Evolutionary conservation across 2,888 invertebrate species (phyloP).

Genomic region (Pseudeuparius sepicola): DNA sequence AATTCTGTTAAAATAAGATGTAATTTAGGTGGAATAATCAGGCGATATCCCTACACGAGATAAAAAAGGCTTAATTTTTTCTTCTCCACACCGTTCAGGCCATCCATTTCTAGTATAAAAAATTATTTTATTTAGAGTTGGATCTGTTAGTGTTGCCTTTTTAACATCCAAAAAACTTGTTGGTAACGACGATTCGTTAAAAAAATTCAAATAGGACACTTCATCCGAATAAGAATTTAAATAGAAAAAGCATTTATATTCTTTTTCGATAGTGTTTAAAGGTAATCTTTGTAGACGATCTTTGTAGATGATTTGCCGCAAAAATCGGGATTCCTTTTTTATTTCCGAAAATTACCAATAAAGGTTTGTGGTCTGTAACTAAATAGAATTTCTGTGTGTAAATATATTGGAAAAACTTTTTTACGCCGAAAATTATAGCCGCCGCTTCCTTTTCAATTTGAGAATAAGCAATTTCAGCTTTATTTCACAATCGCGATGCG

Average conservation of each 20-base stretch:
- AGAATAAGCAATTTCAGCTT: constrained; percentile 9
- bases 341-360: constrained; percentile 9
- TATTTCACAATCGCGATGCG: constrained; percentile 10
- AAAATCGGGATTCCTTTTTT: constrained; percentile 12
- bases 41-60: constrained; percentile 12
- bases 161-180: constrained; percentile 11
- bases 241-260: constrained; percentile 3
- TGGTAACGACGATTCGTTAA: constrained; percentile 10
- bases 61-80: constrained; percentile 13
- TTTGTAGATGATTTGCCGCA: constrained; percentile 15
- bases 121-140: constrained; percentile 14
- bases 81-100: constrained; percentile 6
- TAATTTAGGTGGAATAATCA: constrained; percentile 11
- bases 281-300: constrained; percentile 6
- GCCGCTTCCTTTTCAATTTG: constrained; percentile 10
- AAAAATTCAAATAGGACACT: constrained; percentile 13
- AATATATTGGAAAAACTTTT: constrained; percentile 8
- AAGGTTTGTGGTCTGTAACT: constrained; percentile 11
- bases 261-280: neutral
- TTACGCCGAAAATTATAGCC: no score
- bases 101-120: constrained; percentile 14
- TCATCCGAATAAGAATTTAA: neutral
- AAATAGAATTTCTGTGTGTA: constrained; percentile 4
- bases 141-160: constrained; percentile 11
- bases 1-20: constrained; percentile 13